Evolutionary conservation across 1,140 invertebrate species (phyloP), one percentile per base, ranked within the genome.

Genomic region (Trigoniulus corallinus): DNA sequence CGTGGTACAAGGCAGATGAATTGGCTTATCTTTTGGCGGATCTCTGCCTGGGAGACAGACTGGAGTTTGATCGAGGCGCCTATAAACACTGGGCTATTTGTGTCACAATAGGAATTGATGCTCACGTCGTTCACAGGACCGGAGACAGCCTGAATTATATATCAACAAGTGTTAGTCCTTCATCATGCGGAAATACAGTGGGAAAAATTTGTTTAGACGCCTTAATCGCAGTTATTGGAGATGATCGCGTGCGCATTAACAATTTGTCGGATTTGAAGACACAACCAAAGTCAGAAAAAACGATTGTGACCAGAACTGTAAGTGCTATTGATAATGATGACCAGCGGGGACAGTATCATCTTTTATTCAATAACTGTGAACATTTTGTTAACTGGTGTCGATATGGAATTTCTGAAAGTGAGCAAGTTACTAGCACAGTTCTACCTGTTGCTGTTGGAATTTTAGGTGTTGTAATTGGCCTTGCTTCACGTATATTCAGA

Each of bases 321-420:
- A 24, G 21, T 12, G 23, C 21, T 20, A 46, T 59, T 4, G 24
- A 44, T 4, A 12, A 44, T 24, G 42, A 34, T 2, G 54, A 52
- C 1, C 24, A 45, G 12, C 48, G 29, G 2, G 54, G 55, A 12
- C 41, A 47, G 2, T 59, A 58, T 51, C 56, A 58, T 53, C 41
- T 59, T 4, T 40, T 56, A 18, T 53, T 46, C 15, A 56, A 52
- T 53, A 60, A 60, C 46, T 56, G 54, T 44, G 59, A 60, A 53
- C 59, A 60, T 51, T 60, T 53, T 47, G 59, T 58, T 15, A 60
- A 55, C 22, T 48, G 51, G 21, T 59, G 58, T 51, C 50, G 54
- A 21, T 60, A 58, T 49, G 59, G 58, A 3, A 37, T 44, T 12
- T 42, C 42, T 1, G 53, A 52, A 53, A 59, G 59, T 52, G 52